Evolutionary conservation across 2,888 invertebrate species (phyloP).

Genomic region (Orthonevra nobilis): DNA sequence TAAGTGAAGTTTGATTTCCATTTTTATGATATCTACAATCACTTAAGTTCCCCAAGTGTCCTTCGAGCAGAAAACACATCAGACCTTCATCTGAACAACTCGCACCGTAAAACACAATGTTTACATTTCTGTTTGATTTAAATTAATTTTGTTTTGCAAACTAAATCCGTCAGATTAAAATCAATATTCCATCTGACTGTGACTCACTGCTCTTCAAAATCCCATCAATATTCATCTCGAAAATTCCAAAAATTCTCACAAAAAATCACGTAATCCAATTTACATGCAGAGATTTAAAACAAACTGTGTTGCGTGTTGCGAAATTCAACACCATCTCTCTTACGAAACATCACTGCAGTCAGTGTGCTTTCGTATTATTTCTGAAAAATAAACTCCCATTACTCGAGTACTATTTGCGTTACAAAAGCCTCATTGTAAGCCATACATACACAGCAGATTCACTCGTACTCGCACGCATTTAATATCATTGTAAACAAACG

Average conservation of each 20-base stretch:
- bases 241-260: not conserved
- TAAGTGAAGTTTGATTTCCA: too few relatives aligned
- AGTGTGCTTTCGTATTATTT: conserved; percentile 4
- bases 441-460: not conserved
- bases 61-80: too few relatives aligned
- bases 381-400: not conserved
- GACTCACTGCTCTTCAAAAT: too few relatives aligned
- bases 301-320: not conserved
- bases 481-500: conserved; percentile 10
- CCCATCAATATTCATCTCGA: too few relatives aligned
- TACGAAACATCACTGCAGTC: conserved; percentile 12
- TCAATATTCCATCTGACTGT: too few relatives aligned
- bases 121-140: too few relatives aligned
- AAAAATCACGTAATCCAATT: not conserved
- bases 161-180: too few relatives aligned
- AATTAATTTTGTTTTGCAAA: too few relatives aligned
- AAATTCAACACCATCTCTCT: not conserved
- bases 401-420: conserved; percentile 16
- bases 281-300: not conserved
- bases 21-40: too few relatives aligned
- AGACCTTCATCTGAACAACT: too few relatives aligned
- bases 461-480: not conserved
- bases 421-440: conserved; percentile 20
- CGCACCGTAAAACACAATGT: too few relatives aligned
- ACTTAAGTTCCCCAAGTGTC: too few relatives aligned